phyloP scores from a whole-genome alignment of 1,140 invertebrate species.

The Melitaea cinxia region DNA sequence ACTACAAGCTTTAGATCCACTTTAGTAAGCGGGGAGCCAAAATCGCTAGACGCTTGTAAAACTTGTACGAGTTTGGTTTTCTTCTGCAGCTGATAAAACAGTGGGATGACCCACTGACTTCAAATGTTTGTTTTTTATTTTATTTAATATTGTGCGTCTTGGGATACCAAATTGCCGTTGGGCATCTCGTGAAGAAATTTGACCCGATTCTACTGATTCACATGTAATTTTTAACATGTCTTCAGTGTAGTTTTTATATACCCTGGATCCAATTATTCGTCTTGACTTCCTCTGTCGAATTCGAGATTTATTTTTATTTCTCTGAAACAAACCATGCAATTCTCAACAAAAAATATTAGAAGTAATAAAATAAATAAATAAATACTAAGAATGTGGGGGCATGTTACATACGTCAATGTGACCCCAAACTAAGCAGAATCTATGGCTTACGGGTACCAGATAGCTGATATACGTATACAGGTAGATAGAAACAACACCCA shows the following conservation, averaged over 20 bases:
- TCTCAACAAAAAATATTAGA: no score
- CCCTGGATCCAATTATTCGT: no score
- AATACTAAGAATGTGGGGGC: no score
- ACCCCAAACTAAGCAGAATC: no score
- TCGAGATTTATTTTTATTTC: no score
- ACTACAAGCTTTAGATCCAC: conserved; percentile 37
- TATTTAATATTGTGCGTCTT: conserved; percentile 36
- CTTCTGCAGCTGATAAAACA: conserved; percentile 24
- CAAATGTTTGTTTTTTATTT: conserved; percentile 32
- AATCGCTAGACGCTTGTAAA: conserved; percentile 31
- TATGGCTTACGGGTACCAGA: no score
- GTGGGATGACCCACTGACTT: conserved; percentile 30
- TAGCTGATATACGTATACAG: no score
- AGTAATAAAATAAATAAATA: no score
- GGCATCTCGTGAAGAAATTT: conserved; percentile 33
- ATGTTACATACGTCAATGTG: no score
- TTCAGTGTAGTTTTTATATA: not conserved
- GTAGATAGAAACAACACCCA: no score
- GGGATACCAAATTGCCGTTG: conserved; percentile 37
- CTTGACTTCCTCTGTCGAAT: no score
- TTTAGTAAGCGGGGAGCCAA: conserved; percentile 33
- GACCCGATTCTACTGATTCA: conserved; percentile 23
- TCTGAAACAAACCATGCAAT: no score
- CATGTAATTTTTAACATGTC: conserved; percentile 34
- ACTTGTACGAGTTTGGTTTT: conserved; percentile 34